Evolutionary conservation across 23 tunicate genomes (phyloP), one percentile per base, ranked within the genome.

Genomic region (Oikopleura dioica): DNA sequence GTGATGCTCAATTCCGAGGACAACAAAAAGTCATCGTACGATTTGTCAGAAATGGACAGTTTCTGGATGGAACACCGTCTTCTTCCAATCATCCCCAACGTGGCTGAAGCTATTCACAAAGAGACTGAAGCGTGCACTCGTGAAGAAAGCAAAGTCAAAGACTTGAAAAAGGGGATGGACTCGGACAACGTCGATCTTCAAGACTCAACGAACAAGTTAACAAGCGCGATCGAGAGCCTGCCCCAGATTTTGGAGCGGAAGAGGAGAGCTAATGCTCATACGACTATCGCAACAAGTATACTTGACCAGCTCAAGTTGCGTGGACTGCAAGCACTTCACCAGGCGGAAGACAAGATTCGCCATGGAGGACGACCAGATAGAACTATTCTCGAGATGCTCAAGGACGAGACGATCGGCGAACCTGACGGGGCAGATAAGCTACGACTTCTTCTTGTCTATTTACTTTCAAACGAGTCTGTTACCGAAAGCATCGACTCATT

Each of bases 91-190:
- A 85, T 91, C 75, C 97, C 97, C 32, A 86, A 91, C 78, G 97
- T 91, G 1, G 97, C 97, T 50, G 82, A 91, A 67, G 97, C 97
- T 36, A 91, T 91, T 0, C 97, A 91, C 38, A 85, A 84, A 38
- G 97, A 85, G 72, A 91, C 85, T 2, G 97, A 85, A 80, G 94
- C 85, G 37, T 91, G 82, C 78, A 85, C 80, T 55, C 75, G 51
- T 59, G 87, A 91, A 76, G 92, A 91, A 77, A 92, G 78, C 44
- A 87, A 91, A 78, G 92, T 91, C 0, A 86, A 91, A 59, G 36
- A 87, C 30, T 78, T 91, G 38, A 91, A 91, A 63, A n/a, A n/a
- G 16, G 16, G 16, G 29, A 63, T 63, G 72, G 72, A 63, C 72
- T 31, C 29, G 2, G 72, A 63, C 33, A 28, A 63, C 2, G 33